Base-by-base conservation (phyloP, 64 coral and sea anemone genomes). In the Platygyra sinensis region DNA sequence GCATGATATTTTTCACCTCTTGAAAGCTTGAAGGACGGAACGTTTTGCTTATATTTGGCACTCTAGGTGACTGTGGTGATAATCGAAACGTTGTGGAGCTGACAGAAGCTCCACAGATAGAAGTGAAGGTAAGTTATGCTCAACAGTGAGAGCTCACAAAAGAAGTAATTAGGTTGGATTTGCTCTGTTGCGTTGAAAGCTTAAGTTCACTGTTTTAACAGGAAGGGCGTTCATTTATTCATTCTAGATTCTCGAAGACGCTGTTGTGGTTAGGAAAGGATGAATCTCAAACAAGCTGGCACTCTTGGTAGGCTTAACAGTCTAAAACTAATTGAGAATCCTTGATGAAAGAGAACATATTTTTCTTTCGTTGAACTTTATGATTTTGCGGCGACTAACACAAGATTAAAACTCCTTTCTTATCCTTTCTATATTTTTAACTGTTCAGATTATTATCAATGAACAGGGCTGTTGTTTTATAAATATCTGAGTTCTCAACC, bases 201-300 rank as follows among this genome's bases (percentile, higher is more conserved):
- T 57, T 12, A 57, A 57, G 54, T 57, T 54, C 13, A 16, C 42
- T 46, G 42, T 52, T 51, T 49, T 50, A 71, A 10, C 62, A 52
- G 32, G 39, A 72, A 85, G 38, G 81, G 81, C 81, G 81, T 71
- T 72, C 38, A 24, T 85, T 50, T 42, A 11, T 71, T 12, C 11
- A 27, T 85, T 85, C 46, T 71, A 71, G 81, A 85, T 85, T 52
- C 36, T 72, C 10, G 3, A 72, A 71, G 81, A 85, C 49, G 15
- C 81, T 49, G 81, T 50, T 28, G 8, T 2, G 36, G 71, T 50
- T 51, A 18, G 33, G 6, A 33, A 20, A 71, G 13, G 36, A 85
- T 85, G 62, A 85, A 24, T 71, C 38, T 72, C 24, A 71, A 51
- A 36, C 62, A n/a, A 71, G 16, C 31, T 1, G 27, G 10, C 25